These are phyloP conservation scores for Hetaerina titia DNA, from an alignment of 2,888 invertebrate species.

Conservation along the genomic window DNA sequence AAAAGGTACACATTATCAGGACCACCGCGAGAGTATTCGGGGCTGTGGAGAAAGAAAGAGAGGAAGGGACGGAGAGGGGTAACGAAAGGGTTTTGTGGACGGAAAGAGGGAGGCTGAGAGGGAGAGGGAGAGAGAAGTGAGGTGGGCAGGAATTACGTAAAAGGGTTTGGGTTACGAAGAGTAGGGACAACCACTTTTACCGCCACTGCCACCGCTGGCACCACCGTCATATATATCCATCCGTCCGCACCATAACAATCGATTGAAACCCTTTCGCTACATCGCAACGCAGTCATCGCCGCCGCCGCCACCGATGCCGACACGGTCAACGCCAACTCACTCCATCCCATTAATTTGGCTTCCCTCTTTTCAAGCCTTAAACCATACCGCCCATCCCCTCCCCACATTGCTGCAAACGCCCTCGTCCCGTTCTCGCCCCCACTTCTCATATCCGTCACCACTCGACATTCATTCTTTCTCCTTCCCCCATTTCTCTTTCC, in stretches of 20 bases:
- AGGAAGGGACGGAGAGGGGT: background rate
- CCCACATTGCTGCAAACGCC: background rate
- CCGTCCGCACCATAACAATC: constrained; percentile 42
- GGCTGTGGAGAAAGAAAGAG: background rate
- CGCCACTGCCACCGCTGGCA: background rate
- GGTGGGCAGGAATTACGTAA: background rate
- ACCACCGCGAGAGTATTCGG: background rate
- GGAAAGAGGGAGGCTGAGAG: background rate
- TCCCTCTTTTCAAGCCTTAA: background rate
- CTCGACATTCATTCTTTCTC: background rate
- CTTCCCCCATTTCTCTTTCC: background rate
- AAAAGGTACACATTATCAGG: background rate
- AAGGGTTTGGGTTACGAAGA: background rate
- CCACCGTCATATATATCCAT: background rate
- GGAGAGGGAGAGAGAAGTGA: background rate
- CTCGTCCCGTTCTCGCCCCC: background rate
- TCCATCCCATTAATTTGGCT: background rate
- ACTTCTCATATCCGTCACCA: background rate
- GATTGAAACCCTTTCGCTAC: constrained; percentile 36
- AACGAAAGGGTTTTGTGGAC: background rate
- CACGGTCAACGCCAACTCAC: background rate
- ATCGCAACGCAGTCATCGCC: background rate
- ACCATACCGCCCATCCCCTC: background rate
- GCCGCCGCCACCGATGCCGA: background rate
- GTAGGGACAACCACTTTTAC: background rate